phyloP scores from a whole-genome alignment of 1,140 invertebrate genomes.

The Helicoverpa armigera region DNA sequence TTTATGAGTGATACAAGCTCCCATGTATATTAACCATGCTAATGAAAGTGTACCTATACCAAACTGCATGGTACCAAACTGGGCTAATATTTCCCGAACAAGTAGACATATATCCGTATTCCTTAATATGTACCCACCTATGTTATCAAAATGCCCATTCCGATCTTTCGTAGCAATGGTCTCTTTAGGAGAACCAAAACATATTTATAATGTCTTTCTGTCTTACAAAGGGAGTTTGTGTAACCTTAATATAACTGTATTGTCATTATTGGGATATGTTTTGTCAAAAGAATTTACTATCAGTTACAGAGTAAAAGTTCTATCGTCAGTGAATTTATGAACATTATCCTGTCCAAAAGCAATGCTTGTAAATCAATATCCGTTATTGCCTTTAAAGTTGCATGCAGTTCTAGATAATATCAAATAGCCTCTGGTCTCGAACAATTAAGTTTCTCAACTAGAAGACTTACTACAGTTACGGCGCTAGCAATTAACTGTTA shows the following conservation, averaged over 20 bases:
- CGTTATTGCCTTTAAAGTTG: not conserved
- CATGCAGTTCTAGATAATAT: not conserved
- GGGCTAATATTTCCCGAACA: conserved; percentile 34
- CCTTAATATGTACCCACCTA: not conserved
- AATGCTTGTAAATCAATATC: not conserved
- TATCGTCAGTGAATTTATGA: too few relatives aligned
- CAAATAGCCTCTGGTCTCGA: not conserved
- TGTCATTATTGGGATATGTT: conserved; percentile 58
- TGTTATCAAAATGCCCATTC: conserved; percentile 14
- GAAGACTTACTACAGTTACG: conserved; percentile 7
- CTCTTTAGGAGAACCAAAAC: conserved; percentile 1
- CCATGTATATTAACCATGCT: conserved; percentile 43
- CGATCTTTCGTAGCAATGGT: conserved; percentile 7
- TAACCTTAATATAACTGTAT: conserved; percentile 53
- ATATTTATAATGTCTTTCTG: conserved; percentile 32
- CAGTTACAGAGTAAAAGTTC: too few relatives aligned
- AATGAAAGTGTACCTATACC: conserved; percentile 43
- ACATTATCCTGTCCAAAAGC: not conserved
- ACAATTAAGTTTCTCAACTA: conserved; percentile 12
- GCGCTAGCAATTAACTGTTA: conserved; percentile 6
- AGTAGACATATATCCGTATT: not conserved
- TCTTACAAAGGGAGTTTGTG: conserved; percentile 62
- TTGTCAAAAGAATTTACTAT: conserved; percentile 39
- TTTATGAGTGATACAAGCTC: conserved; percentile 64
- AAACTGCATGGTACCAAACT: conserved; percentile 67